Evolutionary conservation across 2,888 invertebrate species (phyloP), one percentile per base, ranked within the genome.

Genomic region (Cremastobaeus sp.): DNA sequence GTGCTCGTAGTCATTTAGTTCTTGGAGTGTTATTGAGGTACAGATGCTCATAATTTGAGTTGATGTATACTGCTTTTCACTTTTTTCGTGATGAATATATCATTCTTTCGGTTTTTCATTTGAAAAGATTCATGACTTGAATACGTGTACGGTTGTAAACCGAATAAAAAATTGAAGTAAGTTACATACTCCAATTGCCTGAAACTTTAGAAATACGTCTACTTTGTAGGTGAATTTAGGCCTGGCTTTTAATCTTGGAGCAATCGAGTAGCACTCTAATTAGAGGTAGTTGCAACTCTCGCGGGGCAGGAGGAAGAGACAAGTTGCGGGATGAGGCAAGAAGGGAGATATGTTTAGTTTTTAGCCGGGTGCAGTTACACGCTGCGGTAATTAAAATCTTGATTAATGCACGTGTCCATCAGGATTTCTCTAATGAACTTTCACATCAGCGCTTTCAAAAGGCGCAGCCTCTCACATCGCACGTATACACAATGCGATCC

Each of bases 351-450:
- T 83, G 84, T 84, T 84, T 83, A 84, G 84, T 84, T 84, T 84
- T 84, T 83, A 83, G 82, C 73, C 76, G 76, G 79, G 77, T 77
- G 80, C 82, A 81, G 80, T 81, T 83, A 81, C 84, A 83, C 80
- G 83, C 81, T 79, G 81, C 79, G 83, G 84, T 86, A 86, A 86
- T 86, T 86, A 86, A 85, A 86, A 86, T 84, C 85, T 85, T 86
- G 86, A 86, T 86, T 86, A 86, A 86, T 85, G 84, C 84, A 82
- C 85, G 84, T 81, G 85, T 84, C 85, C 85, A 81, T 84, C 84
- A 84, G 83, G 68, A 69, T 65, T 76, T 78, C 82, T 83, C 83
- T 86, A 86, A 86, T 86, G 86, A 86, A 86, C 86, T 84, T 85
- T 85, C 84, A 78, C 83, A 81, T 81, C 81, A 81, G 77, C 79